Evolutionary conservation across 2,797 vertebrate genomes (phyloP).

Genomic region (Peromyscus attwateri): DNA sequence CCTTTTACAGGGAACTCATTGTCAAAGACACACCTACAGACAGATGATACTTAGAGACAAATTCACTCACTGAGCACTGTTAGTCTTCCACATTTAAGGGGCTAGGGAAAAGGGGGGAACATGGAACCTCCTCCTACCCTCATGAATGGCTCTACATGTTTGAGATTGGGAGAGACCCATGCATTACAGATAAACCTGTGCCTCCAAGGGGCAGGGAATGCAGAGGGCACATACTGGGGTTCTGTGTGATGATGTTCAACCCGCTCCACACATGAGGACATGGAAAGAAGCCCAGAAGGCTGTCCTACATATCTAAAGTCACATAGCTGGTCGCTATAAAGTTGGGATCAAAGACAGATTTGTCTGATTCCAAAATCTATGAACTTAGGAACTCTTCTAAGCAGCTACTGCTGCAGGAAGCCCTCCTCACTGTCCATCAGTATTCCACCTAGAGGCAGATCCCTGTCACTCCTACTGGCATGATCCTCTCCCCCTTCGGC

Average conservation of each 20-base stretch:
- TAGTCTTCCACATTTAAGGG: neutral
- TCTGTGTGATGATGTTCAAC: neutral
- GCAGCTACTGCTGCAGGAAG: neutral
- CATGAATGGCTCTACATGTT: neutral
- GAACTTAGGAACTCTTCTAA: neutral
- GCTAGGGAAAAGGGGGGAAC: neutral
- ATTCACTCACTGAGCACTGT: neutral
- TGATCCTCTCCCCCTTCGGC: neutral
- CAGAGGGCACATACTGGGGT: neutral
- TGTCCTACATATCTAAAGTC: neutral
- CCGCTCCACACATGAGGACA: neutral
- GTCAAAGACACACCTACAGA: slow-evolving; percentile 39
- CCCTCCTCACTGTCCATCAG: slow-evolving; percentile 67
- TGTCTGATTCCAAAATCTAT: neutral
- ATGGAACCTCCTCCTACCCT: neutral
- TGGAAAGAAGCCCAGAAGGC: neutral
- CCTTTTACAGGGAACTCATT: slow-evolving; percentile 17
- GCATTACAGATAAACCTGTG: neutral
- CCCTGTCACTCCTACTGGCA: neutral
- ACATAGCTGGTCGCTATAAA: slow-evolving; percentile 34
- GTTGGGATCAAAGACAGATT: slow-evolving; percentile 26
- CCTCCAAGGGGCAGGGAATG: neutral
- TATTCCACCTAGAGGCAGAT: slow-evolving; percentile 12
- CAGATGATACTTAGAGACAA: neutral
- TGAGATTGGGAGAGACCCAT: neutral